A percentile compares a stretch with the other conserved stretches of the same genome.
These are phyloP conservation scores for Cochlearius cochlearius DNA, from an alignment of 2,113 vertebrate species.

Conservation along the genomic window DNA sequence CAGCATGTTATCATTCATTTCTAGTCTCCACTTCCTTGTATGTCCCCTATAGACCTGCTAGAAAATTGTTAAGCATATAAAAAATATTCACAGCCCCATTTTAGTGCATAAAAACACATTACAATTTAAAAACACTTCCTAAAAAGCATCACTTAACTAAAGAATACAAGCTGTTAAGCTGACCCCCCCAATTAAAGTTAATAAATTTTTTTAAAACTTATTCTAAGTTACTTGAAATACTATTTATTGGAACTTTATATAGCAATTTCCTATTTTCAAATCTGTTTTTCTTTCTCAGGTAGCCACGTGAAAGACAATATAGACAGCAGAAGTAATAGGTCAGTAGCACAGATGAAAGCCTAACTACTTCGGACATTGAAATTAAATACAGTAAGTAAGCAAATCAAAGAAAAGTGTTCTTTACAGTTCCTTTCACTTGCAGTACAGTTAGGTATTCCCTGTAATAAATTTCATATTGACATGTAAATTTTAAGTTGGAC, in stretches of 20 bases:
- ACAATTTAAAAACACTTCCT: neutral
- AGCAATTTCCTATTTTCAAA: neutral
- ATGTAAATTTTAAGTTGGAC: neutral
- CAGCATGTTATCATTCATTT: neutral
- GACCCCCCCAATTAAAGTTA: neutral
- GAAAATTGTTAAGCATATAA: neutral
- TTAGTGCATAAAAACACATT: neutral
- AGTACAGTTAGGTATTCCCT: neutral
- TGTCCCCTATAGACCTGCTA: neutral
- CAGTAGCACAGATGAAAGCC: neutral
- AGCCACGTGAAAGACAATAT: neutral
- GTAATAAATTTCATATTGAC: neutral
- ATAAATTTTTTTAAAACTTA: neutral
- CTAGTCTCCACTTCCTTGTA: neutral
- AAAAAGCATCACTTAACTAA: neutral
- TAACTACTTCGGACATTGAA: neutral
- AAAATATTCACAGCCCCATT: neutral
- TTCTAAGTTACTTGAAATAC: neutral
- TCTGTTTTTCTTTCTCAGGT: neutral
- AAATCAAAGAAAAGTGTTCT: neutral
- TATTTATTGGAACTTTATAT: neutral
- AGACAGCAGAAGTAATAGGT: neutral
- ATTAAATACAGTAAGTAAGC: neutral
- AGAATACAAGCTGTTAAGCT: neutral
- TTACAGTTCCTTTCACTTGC: neutral